Evolutionary conservation across 1,140 invertebrate genomes (phyloP), one percentile per base, ranked within the genome.

Genomic region (Scylla paramamosain): DNA sequence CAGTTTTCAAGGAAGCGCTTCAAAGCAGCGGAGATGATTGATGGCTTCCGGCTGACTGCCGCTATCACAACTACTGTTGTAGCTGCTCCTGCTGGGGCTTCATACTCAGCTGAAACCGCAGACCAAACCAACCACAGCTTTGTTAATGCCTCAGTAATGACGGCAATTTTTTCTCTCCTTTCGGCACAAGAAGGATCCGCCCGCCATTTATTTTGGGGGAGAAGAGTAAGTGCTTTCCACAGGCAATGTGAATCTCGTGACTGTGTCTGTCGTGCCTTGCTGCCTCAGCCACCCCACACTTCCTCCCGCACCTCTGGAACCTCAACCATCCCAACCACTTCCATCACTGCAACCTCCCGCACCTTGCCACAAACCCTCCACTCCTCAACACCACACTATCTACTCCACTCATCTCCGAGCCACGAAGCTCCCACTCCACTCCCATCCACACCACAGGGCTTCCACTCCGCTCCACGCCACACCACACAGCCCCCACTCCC

Each of bases 71-170:
- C 25, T n/a, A 77, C 67, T 77, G 67, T n/a, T 77, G 67, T n/a
- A 2, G 67, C 52, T 59, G 52, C 52, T 77, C 2, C 20, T 77
- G 67, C 67, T 77, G 67, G 3, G 59, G 67, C 25, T 77, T 77
- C 67, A n/a, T 77, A 77, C 20, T 25, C 67, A n/a, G 10, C 67
- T n/a, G 67, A 20, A 25, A 20, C 12, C 67, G 67, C 67, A n/a
- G 20, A n/a, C 20, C 67, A 77, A 25, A 77, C 20, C 67, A 77
- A 77, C 67, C 67, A 77, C 67, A 77, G 67, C 20, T 77, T 77
- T n/a, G 67, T 77, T n/a, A 77, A 77, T 77, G 67, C n/a, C 67
- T n/a, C 67, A n/a, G 8, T 77, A 77, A 77, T 77, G 67, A 77
- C 67, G 1, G 67, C 67, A 77, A 77, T 77, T 77, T 77, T 20